These are phyloP conservation scores for Panurus biarmicus DNA, from an alignment of 2,113 vertebrate genomes.

Conservation along the genomic window DNA sequence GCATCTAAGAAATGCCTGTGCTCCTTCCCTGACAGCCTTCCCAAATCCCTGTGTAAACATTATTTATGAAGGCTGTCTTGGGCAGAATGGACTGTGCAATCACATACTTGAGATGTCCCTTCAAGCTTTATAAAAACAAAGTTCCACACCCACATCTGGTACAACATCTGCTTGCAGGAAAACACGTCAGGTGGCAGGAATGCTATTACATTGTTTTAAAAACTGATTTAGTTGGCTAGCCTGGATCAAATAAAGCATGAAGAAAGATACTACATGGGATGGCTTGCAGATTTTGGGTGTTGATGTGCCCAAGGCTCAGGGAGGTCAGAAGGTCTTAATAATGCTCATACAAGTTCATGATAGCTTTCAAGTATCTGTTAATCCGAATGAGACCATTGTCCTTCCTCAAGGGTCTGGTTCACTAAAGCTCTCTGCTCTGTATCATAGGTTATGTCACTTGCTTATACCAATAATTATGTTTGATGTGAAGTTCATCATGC, in stretches of 20 bases:
- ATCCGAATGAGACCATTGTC: background rate
- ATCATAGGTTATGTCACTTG: background rate
- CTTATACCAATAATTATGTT: background rate
- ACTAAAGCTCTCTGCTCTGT: background rate
- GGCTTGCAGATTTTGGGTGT: background rate
- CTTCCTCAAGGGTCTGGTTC: background rate
- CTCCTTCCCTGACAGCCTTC: background rate
- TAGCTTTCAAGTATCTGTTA: background rate
- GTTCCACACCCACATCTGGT: background rate
- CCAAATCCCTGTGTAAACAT: background rate
- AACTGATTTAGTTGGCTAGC: background rate
- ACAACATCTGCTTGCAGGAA: background rate
- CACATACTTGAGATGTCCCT: background rate
- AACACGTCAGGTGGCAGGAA: background rate
- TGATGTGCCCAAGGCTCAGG: background rate
- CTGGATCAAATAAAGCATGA: background rate
- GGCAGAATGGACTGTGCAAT: background rate
- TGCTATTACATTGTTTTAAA: background rate
- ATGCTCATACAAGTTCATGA: background rate
- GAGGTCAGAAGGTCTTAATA: background rate
- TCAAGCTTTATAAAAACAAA: background rate
- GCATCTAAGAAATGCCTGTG: background rate
- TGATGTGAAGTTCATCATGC: background rate
- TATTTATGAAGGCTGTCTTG: background rate
- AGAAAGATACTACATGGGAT: background rate